Percentiles rank a stretch among this genome's conserved stretches.
Conservation (phyloP, 2,113 vertebrate genomes). For the Jacana jacana region DNA sequence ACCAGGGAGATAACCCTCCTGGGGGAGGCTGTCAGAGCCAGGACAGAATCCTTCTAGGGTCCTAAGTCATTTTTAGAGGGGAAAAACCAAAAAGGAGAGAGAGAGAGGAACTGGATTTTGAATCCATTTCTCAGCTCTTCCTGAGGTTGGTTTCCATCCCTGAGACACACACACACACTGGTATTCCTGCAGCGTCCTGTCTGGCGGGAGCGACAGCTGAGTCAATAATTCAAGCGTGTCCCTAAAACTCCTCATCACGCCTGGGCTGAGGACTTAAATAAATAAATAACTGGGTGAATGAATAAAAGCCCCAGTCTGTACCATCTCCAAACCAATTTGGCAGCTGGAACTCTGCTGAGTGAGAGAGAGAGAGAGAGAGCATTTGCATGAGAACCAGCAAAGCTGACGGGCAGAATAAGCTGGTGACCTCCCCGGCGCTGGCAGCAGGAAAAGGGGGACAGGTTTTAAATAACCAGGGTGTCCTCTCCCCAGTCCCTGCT, state of each 20-base stretch:
- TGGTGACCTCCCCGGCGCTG: slow-evolving; percentile 7
- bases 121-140: not conserved
- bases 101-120: not conserved
- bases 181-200: not conserved
- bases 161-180: no score
- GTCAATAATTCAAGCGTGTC: slow-evolving; percentile 15
- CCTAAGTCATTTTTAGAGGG: not conserved
- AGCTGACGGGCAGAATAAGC: not conserved
- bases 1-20: not conserved
- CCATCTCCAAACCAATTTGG: slow-evolving; percentile 2
- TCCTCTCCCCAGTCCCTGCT: not conserved
- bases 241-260: not conserved
- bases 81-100: not conserved
- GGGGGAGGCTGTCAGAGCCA: not conserved
- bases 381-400: not conserved
- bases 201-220: not conserved
- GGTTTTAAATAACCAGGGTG: not conserved
- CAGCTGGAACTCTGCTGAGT: slow-evolving; percentile 11
- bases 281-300: no score
- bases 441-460: slow-evolving; percentile 30
- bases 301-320: not conserved
- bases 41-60: not conserved
- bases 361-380: slow-evolving; percentile 32
- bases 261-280: not conserved
- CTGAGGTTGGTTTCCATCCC: not conserved